Evolutionary conservation across 2,888 invertebrate genomes (phyloP).

Genomic region (Iselma pallidipennis): DNA sequence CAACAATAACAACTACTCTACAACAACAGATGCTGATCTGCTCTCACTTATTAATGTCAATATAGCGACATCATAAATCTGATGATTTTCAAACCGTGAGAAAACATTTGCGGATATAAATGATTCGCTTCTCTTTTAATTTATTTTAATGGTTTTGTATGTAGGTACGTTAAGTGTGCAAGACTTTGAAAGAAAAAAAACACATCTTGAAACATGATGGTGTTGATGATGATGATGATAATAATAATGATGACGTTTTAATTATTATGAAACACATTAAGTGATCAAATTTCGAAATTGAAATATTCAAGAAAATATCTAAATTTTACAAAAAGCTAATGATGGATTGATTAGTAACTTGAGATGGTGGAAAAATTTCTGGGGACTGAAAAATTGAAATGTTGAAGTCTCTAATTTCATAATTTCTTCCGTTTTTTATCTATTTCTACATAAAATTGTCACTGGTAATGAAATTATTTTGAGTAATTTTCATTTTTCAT

Average conservation of each 20-base stretch:
- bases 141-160: background rate
- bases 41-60: background rate
- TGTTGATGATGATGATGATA: background rate
- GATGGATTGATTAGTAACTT: background rate
- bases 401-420: too few relatives aligned
- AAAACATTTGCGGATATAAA: constrained; percentile 1
- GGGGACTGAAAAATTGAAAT: too few relatives aligned
- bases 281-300: background rate
- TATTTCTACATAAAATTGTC: too few relatives aligned
- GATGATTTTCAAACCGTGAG: background rate
- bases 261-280: background rate
- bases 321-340: background rate
- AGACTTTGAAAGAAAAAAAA: too few relatives aligned
- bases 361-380: too few relatives aligned
- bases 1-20: background rate
- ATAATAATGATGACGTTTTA: background rate
- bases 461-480: too few relatives aligned
- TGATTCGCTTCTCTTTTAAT: background rate
- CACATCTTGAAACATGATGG: too few relatives aligned
- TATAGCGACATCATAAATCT: constrained; percentile 2
- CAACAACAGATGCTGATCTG: background rate
- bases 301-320: background rate
- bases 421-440: too few relatives aligned
- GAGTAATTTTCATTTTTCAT: background rate
- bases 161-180: background rate